Evolutionary conservation across 2,888 invertebrate genomes (phyloP).

Genomic region (Leuctra nigra): DNA sequence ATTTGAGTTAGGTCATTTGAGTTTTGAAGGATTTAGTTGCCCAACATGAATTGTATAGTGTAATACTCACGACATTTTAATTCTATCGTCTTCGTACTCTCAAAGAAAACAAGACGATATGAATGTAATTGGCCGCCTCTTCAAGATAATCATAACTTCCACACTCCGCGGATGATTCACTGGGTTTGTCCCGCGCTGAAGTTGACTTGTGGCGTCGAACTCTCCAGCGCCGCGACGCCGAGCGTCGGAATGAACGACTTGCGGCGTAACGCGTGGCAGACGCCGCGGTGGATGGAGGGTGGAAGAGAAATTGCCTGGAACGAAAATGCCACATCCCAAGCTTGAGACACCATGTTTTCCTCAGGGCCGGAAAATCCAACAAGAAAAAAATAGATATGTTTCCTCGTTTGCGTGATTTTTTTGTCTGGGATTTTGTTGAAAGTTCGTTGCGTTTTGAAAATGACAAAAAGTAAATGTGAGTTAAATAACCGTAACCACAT

Average conservation of each 20-base stretch:
- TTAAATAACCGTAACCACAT: slow-evolving; percentile 6
- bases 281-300: neutral
- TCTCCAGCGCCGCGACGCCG: too few relatives aligned
- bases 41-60: too few relatives aligned
- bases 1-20: too few relatives aligned
- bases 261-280: neutral
- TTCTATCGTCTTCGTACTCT: too few relatives aligned
- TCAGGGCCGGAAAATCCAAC: neutral
- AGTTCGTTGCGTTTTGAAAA: neutral
- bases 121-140: too few relatives aligned
- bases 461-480: slow-evolving; percentile 3
- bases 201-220: too few relatives aligned
- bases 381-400: neutral
- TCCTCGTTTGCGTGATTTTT: neutral
- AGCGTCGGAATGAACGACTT: slow-evolving; percentile 4
- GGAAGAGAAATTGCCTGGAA: slow-evolving; percentile 15
- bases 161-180: too few relatives aligned
- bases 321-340: neutral
- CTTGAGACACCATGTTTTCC: neutral
- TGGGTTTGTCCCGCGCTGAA: too few relatives aligned
- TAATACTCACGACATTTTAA: too few relatives aligned
- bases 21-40: too few relatives aligned
- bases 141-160: too few relatives aligned
- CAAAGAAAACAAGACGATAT: too few relatives aligned
- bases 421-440: neutral